Base-by-base conservation (phyloP, 1,140 invertebrate species). In the Protaetia brevitarsis region DNA sequence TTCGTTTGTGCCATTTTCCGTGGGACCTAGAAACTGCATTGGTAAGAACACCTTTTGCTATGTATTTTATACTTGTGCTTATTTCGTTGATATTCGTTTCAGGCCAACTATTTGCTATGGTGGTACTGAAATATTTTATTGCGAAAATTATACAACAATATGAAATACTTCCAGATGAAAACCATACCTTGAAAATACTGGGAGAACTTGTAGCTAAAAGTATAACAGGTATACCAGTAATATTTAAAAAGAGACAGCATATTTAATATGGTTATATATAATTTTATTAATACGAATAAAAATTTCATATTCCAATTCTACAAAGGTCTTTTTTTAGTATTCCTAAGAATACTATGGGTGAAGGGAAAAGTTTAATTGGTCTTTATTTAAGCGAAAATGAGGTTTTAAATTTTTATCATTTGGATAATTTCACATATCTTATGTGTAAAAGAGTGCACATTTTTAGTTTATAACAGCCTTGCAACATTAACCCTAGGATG, bases 1-100 rank as follows among this genome's bases (percentile, higher is more conserved):
- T 69, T 72, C 81, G 7, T 88, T 82, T 71, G 80, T 89, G 61
- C 87, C 88, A 60, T 91, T 90, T 69, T 86, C 84, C 30, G 86
- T 37, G 0, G 34, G 34, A 37, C 34, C 34, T 13, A 5, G 34
- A 11, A 16, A 37, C 10, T 37, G 34, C 34, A 37, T 37, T 37
- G 34, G 34, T 37, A 37, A 37, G n/a, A 37, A n/a, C n/a, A n/a
- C n/a, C n/a, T n/a, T 37, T 37, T 6, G 16, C 4, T 16, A 37
- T 37, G 16, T 37, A n/a, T 37, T 37, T 11, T 37, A 37, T 37
- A 10, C n/a, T 34, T n/a, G n/a, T n/a, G 31, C 7, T 13, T 13
- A 37, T 37, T 8, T 37, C 16, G 3, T 37, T 37, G 10, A 37
- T 1, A 37, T 37, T 37, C 10, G n/a, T 11, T 37, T 37, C 16